These are phyloP conservation scores for Teleogryllus oceanicus DNA, from an alignment of 2,888 invertebrate species.

Conservation along the genomic window DNA sequence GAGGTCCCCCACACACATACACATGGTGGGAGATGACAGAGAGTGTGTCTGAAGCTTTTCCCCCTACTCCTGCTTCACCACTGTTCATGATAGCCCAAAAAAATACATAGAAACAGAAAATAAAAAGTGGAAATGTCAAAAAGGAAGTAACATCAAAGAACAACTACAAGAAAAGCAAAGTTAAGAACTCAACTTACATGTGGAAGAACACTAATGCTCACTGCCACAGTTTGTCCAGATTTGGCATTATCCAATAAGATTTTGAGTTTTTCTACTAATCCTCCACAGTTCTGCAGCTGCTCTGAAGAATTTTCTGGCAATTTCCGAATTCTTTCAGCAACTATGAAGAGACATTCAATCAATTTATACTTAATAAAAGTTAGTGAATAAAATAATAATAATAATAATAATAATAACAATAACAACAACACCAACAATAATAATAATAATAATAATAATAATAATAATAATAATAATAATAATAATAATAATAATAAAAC, in stretches of 20 bases:
- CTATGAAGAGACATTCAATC: slow-evolving; percentile 36
- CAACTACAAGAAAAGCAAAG: too few relatives aligned
- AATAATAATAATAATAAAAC: too few relatives aligned
- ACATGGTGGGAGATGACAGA: too few relatives aligned
- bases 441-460: slow-evolving; percentile 26
- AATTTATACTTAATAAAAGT: too few relatives aligned
- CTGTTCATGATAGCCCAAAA: too few relatives aligned
- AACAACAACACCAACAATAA: too few relatives aligned
- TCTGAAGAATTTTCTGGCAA: slow-evolving; percentile 41
- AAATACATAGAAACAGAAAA: too few relatives aligned
- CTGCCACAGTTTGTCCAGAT: slow-evolving; percentile 45
- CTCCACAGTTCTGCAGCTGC: slow-evolving; percentile 39
- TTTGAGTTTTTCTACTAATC: slow-evolving; percentile 45
- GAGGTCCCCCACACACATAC: too few relatives aligned
- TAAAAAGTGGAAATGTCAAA: too few relatives aligned
- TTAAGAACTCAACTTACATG: slow-evolving; percentile 23
- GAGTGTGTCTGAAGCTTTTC: too few relatives aligned
- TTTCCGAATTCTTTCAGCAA: slow-evolving; percentile 45
- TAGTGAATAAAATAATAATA: slow-evolving; percentile 32
- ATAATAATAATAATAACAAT: slow-evolving; percentile 41
- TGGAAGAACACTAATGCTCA: slow-evolving; percentile 47
- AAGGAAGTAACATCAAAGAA: background rate
- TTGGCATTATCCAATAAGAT: slow-evolving; percentile 45
- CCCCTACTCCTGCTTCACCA: too few relatives aligned
- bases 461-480: slow-evolving; percentile 42